Evolutionary conservation across 2,113 vertebrate genomes (phyloP).

Genomic region (Candoia aspera): DNA sequence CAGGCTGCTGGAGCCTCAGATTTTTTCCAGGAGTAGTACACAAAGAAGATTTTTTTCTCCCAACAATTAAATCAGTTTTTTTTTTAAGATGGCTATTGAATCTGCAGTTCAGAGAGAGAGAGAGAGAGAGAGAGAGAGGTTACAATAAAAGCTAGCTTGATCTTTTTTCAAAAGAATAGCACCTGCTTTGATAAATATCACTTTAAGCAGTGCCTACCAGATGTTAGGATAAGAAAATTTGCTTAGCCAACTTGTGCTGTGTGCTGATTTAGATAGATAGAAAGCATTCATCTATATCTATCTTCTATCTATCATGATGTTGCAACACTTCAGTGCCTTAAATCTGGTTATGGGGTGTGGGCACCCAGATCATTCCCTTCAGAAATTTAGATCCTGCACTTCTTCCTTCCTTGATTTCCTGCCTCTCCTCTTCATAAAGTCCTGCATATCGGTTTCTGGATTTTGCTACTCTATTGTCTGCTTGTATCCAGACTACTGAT

Average conservation of each 20-base stretch:
- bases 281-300: neutral
- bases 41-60: slow-evolving; percentile 59
- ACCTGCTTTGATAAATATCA: neutral
- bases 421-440: neutral
- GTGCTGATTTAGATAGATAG: neutral
- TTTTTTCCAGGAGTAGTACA: slow-evolving; percentile 66
- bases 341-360: neutral
- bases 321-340: neutral
- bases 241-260: no score
- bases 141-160: slow-evolving; percentile 37
- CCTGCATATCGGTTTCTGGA: neutral
- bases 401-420: neutral
- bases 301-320: neutral
- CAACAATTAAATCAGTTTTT: slow-evolving; percentile 68
- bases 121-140: slow-evolving; percentile 10
- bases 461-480: neutral
- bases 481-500: neutral
- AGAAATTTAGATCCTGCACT: neutral
- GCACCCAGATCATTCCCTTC: neutral
- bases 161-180: neutral
- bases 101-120: slow-evolving; percentile 38
- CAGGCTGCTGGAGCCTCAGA: slow-evolving; percentile 61
- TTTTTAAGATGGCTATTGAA: slow-evolving; percentile 59
- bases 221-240: neutral
- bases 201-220: neutral